A percentile compares a stretch with the other conserved stretches of the same genome.
phyloP scores from a whole-genome alignment of 1,140 invertebrate genomes.

The Papilio xuthus region DNA sequence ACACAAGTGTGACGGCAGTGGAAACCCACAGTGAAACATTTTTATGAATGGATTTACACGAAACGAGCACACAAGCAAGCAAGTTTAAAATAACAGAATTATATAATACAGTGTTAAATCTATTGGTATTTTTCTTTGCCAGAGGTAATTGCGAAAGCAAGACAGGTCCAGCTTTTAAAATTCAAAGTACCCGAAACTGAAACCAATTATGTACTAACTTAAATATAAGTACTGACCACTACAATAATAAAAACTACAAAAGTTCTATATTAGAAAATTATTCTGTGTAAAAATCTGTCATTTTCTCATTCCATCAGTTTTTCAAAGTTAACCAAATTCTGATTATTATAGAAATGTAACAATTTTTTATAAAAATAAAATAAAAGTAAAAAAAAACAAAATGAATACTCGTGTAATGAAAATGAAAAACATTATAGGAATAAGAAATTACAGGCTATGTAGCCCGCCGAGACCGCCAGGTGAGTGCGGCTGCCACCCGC shows the following conservation, averaged over 20 bases:
- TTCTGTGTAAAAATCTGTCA: slow-evolving; percentile 13
- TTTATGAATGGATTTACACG: no score
- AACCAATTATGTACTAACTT: no score
- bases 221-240: neutral
- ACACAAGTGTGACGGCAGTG: no score
- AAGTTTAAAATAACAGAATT: no score
- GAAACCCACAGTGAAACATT: no score
- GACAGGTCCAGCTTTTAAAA: no score
- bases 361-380: slow-evolving; percentile 23
- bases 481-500: slow-evolving; percentile 46
- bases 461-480: slow-evolving; percentile 50
- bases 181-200: no score
- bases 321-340: neutral
- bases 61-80: no score
- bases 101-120: no score
- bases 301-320: neutral
- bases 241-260: neutral
- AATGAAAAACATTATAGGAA: slow-evolving; percentile 11
- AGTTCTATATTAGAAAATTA: neutral
- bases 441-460: slow-evolving; percentile 54
- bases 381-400: slow-evolving; percentile 24
- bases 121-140: no score
- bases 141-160: no score
- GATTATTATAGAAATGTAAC: slow-evolving; percentile 10
- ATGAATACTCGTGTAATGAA: slow-evolving; percentile 26